phyloP scores from a whole-genome alignment of 1,140 invertebrate genomes.

The Eurytemora carolleeae region DNA sequence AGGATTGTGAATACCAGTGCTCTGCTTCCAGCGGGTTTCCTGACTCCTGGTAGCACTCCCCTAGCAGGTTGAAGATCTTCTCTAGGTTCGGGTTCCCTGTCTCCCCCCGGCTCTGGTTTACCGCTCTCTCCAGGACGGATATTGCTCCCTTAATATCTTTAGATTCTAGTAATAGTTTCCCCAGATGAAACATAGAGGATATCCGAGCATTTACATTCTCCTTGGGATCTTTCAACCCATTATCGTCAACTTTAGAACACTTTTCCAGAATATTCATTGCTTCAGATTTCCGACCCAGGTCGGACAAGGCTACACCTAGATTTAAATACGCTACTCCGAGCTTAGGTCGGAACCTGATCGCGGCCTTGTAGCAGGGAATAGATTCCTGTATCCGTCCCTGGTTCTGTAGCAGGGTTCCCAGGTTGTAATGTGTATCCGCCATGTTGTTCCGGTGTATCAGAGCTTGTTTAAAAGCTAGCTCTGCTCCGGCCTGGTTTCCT shows the following conservation, averaged over 20 bases:
- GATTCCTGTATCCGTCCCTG: constrained; percentile 68
- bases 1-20: constrained; percentile 54
- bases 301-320: constrained; percentile 62
- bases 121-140: constrained; percentile 29
- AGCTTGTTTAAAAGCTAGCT: constrained; percentile 62
- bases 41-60: constrained; percentile 59
- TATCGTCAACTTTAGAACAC: constrained; percentile 60
- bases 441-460: constrained; percentile 72
- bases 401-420: constrained; percentile 84
- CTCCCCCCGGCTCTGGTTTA: not conserved
- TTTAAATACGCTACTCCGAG: constrained; percentile 94
- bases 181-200: constrained; percentile 73
- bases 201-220: constrained; percentile 73
- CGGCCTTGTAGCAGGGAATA: constrained; percentile 69
- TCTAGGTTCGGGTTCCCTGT: constrained; percentile 22
- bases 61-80: constrained; percentile 64
- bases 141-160: constrained; percentile 60
- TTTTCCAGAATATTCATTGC: constrained; percentile 58
- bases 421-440: constrained; percentile 89
- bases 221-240: constrained; percentile 62
- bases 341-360: constrained; percentile 78
- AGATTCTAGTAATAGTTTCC: constrained; percentile 66
- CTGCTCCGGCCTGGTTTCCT: constrained; percentile 60
- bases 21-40: constrained; percentile 59
- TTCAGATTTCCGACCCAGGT: constrained; percentile 55